A percentile compares a stretch with the other conserved stretches of the same genome.
Conservation (phyloP, 2,113 vertebrate genomes). For the Psittacara wagleri region DNA sequence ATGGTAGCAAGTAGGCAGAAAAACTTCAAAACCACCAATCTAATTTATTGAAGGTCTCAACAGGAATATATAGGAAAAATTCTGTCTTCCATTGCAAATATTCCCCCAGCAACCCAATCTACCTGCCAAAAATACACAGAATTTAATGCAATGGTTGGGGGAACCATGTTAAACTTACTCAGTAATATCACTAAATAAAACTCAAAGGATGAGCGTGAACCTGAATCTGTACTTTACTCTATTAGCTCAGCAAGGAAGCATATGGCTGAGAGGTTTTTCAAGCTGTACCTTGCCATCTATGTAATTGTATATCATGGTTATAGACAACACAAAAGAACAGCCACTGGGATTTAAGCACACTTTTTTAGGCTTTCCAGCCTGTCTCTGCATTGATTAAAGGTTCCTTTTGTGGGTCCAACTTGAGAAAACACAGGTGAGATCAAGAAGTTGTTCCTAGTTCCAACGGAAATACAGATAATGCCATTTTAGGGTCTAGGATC, state of each 20-base stretch:
- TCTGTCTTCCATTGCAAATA: slow-evolving; percentile 66
- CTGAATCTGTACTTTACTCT: background rate
- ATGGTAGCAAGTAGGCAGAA: slow-evolving; percentile 79
- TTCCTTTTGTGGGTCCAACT: background rate
- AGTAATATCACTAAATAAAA: background rate
- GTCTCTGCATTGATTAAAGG: background rate
- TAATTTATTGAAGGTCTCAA: slow-evolving; percentile 79
- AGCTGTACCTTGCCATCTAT: background rate
- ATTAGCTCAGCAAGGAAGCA: background rate
- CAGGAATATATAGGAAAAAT: slow-evolving; percentile 70
- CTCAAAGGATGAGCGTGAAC: background rate
- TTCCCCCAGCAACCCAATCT: slow-evolving; percentile 30
- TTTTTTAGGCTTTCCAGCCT: background rate
- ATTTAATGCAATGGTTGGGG: background rate
- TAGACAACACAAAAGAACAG: background rate
- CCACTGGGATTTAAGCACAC: background rate
- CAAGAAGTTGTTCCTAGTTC: background rate
- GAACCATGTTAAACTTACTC: background rate
- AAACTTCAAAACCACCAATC: slow-evolving; percentile 79
- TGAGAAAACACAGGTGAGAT: background rate
- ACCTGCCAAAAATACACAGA: slow-evolving; percentile 17
- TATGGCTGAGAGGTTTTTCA: background rate
- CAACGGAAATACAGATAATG: background rate
- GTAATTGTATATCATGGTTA: background rate
- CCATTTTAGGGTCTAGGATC: background rate